Conservation (phyloP, 2,113 vertebrate genomes). For the Trematocara variabile region DNA sequence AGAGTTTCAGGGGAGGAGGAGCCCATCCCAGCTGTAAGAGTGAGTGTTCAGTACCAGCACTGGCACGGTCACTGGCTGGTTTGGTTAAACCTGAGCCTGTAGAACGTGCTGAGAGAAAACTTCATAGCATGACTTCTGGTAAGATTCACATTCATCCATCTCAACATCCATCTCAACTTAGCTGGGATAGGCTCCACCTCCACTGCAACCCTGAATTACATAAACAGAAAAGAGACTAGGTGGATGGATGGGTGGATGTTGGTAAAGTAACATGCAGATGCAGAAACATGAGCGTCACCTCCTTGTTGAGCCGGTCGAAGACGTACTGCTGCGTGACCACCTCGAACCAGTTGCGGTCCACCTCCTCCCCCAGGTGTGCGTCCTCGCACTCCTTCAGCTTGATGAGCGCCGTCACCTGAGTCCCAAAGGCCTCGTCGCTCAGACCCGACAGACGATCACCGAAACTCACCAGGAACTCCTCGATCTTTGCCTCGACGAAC, state of each 20-base stretch:
- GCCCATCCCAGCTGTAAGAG: not conserved
- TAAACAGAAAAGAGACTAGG: not conserved
- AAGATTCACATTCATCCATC: not conserved
- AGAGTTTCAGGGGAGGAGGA: not conserved
- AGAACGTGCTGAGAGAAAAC: not conserved
- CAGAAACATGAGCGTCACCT: slow-evolving; percentile 66
- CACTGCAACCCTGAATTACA: not conserved
- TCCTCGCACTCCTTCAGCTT: slow-evolving; percentile 96
- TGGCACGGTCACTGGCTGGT: not conserved
- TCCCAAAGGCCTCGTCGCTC: slow-evolving; percentile 85
- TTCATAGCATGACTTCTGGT: not conserved
- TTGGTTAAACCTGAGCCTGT: not conserved
- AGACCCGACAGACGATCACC: slow-evolving; percentile 81
- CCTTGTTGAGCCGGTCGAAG: slow-evolving; percentile 84
- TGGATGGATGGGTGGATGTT: not conserved
- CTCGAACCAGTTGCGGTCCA: slow-evolving; percentile 95
- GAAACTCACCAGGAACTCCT: slow-evolving; percentile 89
- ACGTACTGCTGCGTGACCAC: slow-evolving; percentile 92
- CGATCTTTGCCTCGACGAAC: slow-evolving; percentile 89
- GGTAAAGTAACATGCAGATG: not conserved
- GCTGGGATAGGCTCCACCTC: not conserved
- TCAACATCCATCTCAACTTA: not conserved
- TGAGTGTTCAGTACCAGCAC: not conserved
- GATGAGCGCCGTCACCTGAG: slow-evolving; percentile 91
- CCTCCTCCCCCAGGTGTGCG: slow-evolving; percentile 92